Conservation (phyloP, 2,113 vertebrate species). For the Bos indicus region DNA sequence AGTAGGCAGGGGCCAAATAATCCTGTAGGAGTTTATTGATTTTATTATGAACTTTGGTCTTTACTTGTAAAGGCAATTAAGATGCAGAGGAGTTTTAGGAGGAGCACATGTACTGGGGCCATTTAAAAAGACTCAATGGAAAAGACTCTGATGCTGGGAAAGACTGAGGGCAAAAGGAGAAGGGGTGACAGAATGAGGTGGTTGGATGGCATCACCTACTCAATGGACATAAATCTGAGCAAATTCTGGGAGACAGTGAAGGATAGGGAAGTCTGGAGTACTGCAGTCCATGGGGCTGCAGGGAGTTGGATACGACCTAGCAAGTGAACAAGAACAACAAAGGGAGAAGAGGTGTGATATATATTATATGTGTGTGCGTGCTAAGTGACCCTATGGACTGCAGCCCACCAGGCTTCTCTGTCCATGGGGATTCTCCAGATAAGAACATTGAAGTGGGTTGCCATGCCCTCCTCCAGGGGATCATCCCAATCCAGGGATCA, state of each 20-base stretch:
- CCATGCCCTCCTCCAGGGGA: neutral
- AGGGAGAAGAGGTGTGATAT: neutral
- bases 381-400: neutral
- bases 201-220: neutral
- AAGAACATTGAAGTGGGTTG: neutral
- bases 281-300: neutral
- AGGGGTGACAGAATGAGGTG: neutral
- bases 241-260: neutral
- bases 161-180: neutral
- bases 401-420: neutral
- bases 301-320: neutral
- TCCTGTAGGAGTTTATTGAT: neutral
- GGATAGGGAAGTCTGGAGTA: neutral
- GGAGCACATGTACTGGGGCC: neutral
- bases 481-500: neutral
- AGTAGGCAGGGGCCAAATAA: neutral
- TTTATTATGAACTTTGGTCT: neutral
- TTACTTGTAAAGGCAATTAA: neutral
- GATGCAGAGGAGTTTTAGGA: neutral
- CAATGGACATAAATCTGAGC: neutral
- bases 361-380: accelerated
- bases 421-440: neutral
- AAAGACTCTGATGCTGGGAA: neutral
- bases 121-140: neutral
- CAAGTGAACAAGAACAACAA: neutral